These are phyloP conservation scores for Maconellicoccus hirsutus DNA, from an alignment of 1,140 invertebrate species.

Conservation along the genomic window DNA sequence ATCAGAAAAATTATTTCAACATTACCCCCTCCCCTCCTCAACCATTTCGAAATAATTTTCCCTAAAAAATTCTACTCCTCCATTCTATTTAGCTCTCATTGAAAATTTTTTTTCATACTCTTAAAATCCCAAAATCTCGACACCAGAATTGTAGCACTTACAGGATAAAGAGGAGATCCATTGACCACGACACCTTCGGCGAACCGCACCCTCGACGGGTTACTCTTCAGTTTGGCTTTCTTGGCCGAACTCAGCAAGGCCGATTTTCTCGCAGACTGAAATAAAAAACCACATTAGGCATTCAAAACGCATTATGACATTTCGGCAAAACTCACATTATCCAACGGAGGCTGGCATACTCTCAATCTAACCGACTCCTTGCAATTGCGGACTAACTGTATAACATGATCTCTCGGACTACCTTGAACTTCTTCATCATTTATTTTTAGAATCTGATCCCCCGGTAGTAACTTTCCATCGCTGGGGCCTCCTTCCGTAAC, in stretches of 20 bases:
- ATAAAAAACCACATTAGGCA: slow-evolving; percentile 30
- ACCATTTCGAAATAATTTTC: too few relatives aligned
- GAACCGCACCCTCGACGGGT: slow-evolving; percentile 75
- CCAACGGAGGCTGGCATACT: slow-evolving; percentile 69
- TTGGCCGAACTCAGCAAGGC: slow-evolving; percentile 76
- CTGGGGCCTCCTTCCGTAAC: slow-evolving; percentile 79
- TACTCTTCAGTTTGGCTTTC: slow-evolving; percentile 61
- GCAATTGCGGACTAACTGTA: slow-evolving; percentile 73
- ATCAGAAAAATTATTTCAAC: too few relatives aligned
- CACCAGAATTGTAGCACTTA: too few relatives aligned
- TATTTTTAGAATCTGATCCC: slow-evolving; percentile 78
- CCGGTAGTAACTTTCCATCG: slow-evolving; percentile 72
- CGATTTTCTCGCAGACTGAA: slow-evolving; percentile 56
- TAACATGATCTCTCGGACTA: slow-evolving; percentile 76
- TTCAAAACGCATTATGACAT: too few relatives aligned
- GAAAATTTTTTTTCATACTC: too few relatives aligned
- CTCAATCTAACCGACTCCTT: slow-evolving; percentile 57
- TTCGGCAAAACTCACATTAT: slow-evolving; percentile 49
- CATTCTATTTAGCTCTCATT: too few relatives aligned
- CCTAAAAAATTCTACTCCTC: too few relatives aligned
- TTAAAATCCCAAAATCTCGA: too few relatives aligned
- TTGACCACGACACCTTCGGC: slow-evolving; percentile 79
- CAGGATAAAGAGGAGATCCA: slow-evolving; percentile 48
- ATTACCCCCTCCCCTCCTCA: too few relatives aligned
- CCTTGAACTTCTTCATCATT: slow-evolving; percentile 80